Evolutionary conservation across 1,140 invertebrate genomes (phyloP), one percentile per base, ranked within the genome.

Genomic region (Pseudomyrmex sp.): DNA sequence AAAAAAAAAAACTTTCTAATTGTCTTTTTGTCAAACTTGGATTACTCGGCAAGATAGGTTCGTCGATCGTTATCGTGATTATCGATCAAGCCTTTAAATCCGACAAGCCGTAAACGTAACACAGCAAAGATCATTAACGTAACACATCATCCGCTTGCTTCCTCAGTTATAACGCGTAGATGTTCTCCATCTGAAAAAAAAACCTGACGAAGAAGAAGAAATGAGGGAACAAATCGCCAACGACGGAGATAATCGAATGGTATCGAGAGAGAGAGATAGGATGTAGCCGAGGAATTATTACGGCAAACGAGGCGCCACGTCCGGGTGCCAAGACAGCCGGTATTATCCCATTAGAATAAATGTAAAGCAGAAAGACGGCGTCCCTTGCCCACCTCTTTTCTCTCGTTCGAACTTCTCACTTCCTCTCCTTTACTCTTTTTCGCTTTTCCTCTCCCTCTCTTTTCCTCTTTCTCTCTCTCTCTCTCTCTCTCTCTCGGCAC

Each of bases 281-380:
- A 61, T 85, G 54, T 62, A 58, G 46, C 12, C 1, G 3, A 56
- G 26, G 75, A 84, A 84, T 84, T 75, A 84, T 80, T 83, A 72
- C 54, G 58, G 58, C 59, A 86, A 89, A 86, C 79, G 75, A 88
- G 73, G 65, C 79, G 83, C 73, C 73, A 63, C 54, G 69, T 80
- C 46, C 68, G 59, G 82, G 59, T 84, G 82, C 58, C 82, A 79
- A 69, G 82, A 88, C 79, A 89, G 63, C 85, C 74, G 83, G 69
- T 84, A 91, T 92, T 90, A 90, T 91, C 75, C 79, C 76, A 90
- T 92, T 91, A 86, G 83, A 91, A 91, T 92, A 92, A 92, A 92
- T 92, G 92, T 87, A 92, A 92, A 92, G 84, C 75, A 88, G 85
- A 75, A 61, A 35, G 35, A 54, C 65, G 20, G 7, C 72, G 58